Percentiles rank a stretch among this genome's conserved stretches.
Evolutionary conservation across 2,888 invertebrate genomes (phyloP).

Genomic region (Nysson spinosus): DNA sequence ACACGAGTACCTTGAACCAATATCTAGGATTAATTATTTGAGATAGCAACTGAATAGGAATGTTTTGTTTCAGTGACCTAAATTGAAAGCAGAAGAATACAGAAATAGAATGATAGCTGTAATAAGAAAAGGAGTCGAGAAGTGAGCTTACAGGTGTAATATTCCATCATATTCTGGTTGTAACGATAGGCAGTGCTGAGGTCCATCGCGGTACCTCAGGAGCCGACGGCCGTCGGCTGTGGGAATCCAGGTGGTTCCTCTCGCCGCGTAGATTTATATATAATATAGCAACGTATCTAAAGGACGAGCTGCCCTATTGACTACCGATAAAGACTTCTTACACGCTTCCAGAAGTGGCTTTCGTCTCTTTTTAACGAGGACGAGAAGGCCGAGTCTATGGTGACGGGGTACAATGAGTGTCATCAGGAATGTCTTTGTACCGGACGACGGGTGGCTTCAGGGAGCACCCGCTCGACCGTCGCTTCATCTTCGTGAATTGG

Average conservation of each 20-base stretch:
- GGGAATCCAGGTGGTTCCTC: constrained; percentile 67
- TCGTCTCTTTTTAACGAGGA: constrained; percentile 43
- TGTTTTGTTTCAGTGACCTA: too few relatives aligned
- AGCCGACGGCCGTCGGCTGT: constrained; percentile 72
- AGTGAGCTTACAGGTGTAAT: constrained; percentile 94
- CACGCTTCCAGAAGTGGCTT: constrained; percentile 31
- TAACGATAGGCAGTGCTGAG: constrained; percentile 96
- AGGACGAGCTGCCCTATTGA: constrained; percentile 56
- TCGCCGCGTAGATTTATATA: constrained; percentile 32
- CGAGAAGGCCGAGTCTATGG: constrained; percentile 56
- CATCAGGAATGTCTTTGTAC: constrained; percentile 72
- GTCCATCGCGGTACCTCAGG: constrained; percentile 82
- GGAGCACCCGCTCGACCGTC: constrained; percentile 64
- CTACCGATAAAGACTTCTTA: constrained; percentile 61
- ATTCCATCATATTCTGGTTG: constrained; percentile 99
- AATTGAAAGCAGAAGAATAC: background rate
- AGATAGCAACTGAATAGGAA: too few relatives aligned
- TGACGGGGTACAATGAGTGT: constrained; percentile 67
- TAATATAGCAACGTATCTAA: constrained; percentile 24
- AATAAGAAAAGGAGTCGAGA: too few relatives aligned
- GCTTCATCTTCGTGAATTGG: constrained; percentile 57
- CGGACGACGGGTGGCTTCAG: constrained; percentile 69
- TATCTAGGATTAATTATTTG: too few relatives aligned
- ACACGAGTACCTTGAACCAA: too few relatives aligned
- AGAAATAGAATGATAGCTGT: too few relatives aligned